Conservation (phyloP, 2,888 invertebrate species). For the Drosophila flavopinicola region DNA sequence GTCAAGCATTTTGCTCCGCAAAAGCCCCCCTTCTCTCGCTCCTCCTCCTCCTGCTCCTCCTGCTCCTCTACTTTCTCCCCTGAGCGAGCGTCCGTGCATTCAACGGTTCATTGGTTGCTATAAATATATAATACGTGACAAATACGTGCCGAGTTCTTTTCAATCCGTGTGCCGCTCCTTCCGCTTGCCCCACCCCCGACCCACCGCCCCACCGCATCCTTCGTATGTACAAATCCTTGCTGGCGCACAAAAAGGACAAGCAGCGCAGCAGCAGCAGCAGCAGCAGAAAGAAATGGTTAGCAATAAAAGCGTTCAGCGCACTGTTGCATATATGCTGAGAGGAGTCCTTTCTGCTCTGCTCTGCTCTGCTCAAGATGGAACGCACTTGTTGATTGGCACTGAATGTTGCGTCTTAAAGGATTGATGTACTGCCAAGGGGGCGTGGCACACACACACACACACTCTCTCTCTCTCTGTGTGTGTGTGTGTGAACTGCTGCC, state of each 20-base stretch:
- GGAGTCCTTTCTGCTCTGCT: conserved; percentile 3
- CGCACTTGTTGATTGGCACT: conserved; percentile 80
- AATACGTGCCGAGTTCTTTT: conserved; percentile 80
- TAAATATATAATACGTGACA: conserved; percentile 80
- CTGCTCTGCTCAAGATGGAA: conserved; percentile 64
- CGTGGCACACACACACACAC: background rate
- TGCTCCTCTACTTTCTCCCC: background rate
- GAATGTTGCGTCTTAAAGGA: conserved; percentile 78
- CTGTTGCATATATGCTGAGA: conserved; percentile 63
- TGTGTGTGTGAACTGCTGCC: conserved; percentile 33
- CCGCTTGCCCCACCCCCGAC: background rate
- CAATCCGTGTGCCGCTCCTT: conserved; percentile 52
- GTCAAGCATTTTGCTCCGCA: conserved; percentile 25
- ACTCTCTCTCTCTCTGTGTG: background rate
- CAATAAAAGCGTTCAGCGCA: conserved; percentile 77
- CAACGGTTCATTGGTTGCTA: conserved; percentile 80
- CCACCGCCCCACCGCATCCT: background rate
- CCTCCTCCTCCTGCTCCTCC: background rate
- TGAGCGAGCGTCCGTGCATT: conserved; percentile 59
- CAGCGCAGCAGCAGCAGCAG: conserved; percentile 1
- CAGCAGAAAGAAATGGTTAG: conserved; percentile 68
- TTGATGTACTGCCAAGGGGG: conserved; percentile 62
- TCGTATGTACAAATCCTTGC: conserved; percentile 69
- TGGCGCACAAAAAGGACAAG: conserved; percentile 45
- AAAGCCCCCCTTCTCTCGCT: background rate